phyloP scores from a whole-genome alignment of 2,797 vertebrate genomes.

The Dallia pectoralis region DNA sequence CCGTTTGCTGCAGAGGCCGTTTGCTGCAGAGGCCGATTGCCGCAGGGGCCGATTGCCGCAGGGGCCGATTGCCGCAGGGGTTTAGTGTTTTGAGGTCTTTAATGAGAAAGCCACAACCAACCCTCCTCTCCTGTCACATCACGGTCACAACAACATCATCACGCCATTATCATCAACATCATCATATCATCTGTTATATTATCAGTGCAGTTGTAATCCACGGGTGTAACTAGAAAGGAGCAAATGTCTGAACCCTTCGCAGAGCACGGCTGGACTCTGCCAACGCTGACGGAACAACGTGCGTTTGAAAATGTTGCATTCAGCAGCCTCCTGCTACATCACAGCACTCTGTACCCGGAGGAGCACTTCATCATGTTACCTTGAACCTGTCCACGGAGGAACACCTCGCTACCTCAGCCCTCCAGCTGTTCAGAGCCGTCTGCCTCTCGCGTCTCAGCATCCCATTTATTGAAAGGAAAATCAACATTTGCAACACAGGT shows the following conservation, averaged over 20 bases:
- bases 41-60: no score
- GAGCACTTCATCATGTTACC: background rate
- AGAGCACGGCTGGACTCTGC: no score
- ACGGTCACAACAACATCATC: no score
- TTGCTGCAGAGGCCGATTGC: no score
- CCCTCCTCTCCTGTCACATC: no score
- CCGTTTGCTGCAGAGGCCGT: no score
- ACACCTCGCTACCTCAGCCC: background rate
- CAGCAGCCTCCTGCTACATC: background rate
- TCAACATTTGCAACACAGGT: background rate
- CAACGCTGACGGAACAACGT: background rate
- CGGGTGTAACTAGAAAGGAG: no score
- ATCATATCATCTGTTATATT: background rate
- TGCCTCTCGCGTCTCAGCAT: background rate
- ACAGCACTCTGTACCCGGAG: background rate
- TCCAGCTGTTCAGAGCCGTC: background rate
- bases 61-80: no score
- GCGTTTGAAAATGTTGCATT: background rate
- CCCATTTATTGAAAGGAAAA: background rate
- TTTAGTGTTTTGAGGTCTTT: no score
- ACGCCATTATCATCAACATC: background rate
- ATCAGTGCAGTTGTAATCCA: background rate
- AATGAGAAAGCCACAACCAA: no score
- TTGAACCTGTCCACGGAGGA: conserved; percentile 5
- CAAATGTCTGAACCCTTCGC: no score